Base-by-base conservation (phyloP, 2,113 vertebrate genomes). In the Toxostoma redivivum region DNA sequence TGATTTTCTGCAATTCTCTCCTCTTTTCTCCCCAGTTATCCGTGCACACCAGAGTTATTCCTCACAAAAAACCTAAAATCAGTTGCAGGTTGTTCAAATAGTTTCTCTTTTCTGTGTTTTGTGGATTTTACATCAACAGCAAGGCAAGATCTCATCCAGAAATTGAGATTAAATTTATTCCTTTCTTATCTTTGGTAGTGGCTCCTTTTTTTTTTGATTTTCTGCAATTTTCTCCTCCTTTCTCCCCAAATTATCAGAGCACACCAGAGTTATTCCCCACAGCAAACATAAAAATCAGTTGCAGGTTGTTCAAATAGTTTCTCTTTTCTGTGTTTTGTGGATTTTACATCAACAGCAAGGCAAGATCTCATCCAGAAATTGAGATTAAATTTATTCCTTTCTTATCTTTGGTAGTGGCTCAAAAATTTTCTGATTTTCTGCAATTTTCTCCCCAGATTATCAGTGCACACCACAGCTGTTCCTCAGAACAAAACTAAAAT, bases 251-350 rank as follows among this genome's bases (percentile, higher is more conserved):
- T 22, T n/a, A 25, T 7, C 45, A 18, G 16, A 13, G 12, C 19
- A 13, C 10, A 3, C 0, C 4, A 9, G 25, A 12, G 4, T 5
- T 44, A 42, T 33, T 67, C 6, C 51, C 44, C 33, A n/a, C 8
- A 62, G 64, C 11, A 54, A 73, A 57, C 0, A 1, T 12, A 38
- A 38, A 60, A 77, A 42, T 13, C 24, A 10, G 4, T 15, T 20
- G 38, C 38, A 38, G 38, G 38, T 38, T 38, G 38, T 38, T 38
- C 38, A 38, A 38, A 38, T 38, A 10, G 4, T 15, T 20, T 50
- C 48, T 50, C 24, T 30, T 7, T 57, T 33, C 56, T 57, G 54
- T 12, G 20, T 22, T 24, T 22, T n/a, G 54, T 57, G 12, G 20
- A n/a, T 38, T 23, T 57, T 38, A 38, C 38, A 38, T 38, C 38